Conservation (phyloP, 2,888 invertebrate genomes). For the Leptopilina syphax region DNA sequence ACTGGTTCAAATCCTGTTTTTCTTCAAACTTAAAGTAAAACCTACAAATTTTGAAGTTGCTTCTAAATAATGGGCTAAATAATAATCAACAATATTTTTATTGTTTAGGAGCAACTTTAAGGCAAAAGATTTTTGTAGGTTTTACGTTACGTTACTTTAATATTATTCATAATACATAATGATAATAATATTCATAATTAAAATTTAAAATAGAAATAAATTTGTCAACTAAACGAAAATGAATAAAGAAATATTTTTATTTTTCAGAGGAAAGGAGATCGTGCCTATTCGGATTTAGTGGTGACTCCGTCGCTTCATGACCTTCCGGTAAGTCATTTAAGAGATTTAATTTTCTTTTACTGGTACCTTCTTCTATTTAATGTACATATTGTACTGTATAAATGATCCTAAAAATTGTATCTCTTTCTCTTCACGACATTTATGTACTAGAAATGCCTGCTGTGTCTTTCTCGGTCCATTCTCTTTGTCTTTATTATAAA, state of each 20-base stretch:
- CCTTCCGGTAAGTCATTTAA: slow-evolving; percentile 71
- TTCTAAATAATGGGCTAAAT: too few species aligned
- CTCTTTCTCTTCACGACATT: slow-evolving; percentile 33
- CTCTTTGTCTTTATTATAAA: slow-evolving; percentile 27
- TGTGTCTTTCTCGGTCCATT: slow-evolving; percentile 43
- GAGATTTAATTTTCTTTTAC: slow-evolving; percentile 7
- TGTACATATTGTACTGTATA: background rate
- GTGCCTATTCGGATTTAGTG: slow-evolving; percentile 72
- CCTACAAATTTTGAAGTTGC: too few species aligned
- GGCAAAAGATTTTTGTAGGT: too few species aligned
- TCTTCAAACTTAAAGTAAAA: too few species aligned
- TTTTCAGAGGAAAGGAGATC: slow-evolving; percentile 72
- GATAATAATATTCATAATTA: too few species aligned
- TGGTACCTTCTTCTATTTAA: slow-evolving; percentile 43
- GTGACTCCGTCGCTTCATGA: slow-evolving; percentile 74
- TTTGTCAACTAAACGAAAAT: too few species aligned
- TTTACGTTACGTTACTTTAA: too few species aligned
- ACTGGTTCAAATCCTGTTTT: too few species aligned
- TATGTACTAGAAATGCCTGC: slow-evolving; percentile 26
- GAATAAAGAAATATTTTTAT: slow-evolving; percentile 40
- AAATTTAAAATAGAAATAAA: too few species aligned
- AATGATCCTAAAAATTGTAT: slow-evolving; percentile 37
- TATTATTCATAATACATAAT: too few species aligned
- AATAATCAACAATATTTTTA: too few species aligned
- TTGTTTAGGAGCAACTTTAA: too few species aligned